phyloP scores from a whole-genome alignment of 2,888 invertebrate species.

The Spialia ferax region DNA sequence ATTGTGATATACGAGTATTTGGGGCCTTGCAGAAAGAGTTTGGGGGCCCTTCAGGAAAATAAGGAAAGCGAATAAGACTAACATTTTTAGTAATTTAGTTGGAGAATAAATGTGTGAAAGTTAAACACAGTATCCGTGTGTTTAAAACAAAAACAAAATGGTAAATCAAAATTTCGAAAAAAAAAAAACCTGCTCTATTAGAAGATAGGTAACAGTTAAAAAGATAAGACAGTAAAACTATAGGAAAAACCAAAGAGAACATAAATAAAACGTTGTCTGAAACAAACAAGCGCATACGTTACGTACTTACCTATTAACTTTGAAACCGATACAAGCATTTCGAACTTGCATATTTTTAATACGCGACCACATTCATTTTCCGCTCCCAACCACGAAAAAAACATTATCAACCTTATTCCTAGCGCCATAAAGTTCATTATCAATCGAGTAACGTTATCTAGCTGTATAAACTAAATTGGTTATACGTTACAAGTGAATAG shows the following conservation, averaged over 20 bases:
- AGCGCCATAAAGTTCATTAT: slow-evolving; percentile 15
- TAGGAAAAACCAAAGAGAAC: not conserved
- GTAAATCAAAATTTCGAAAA: too few relatives aligned
- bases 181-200: too few relatives aligned
- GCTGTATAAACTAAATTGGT: slow-evolving; percentile 37
- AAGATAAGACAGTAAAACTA: not conserved
- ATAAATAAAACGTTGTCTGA: slow-evolving; percentile 26
- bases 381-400: not conserved
- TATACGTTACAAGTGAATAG: slow-evolving; percentile 55
- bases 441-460: not conserved
- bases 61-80: too few relatives aligned
- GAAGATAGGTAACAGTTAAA: too few relatives aligned
- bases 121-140: too few relatives aligned
- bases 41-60: too few relatives aligned
- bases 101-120: too few relatives aligned
- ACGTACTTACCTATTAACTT: slow-evolving; percentile 12
- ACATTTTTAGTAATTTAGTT: too few relatives aligned
- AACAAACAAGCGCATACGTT: slow-evolving; percentile 32
- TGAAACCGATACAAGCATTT: slow-evolving; percentile 40
- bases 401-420: slow-evolving; percentile 17
- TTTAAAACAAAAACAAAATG: too few relatives aligned
- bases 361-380: slow-evolving; percentile 25
- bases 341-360: slow-evolving; percentile 41
- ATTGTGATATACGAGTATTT: too few relatives aligned
- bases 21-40: too few relatives aligned